Base-by-base conservation (phyloP, 1,140 invertebrate species). In the Drosophila rhopaloa region DNA sequence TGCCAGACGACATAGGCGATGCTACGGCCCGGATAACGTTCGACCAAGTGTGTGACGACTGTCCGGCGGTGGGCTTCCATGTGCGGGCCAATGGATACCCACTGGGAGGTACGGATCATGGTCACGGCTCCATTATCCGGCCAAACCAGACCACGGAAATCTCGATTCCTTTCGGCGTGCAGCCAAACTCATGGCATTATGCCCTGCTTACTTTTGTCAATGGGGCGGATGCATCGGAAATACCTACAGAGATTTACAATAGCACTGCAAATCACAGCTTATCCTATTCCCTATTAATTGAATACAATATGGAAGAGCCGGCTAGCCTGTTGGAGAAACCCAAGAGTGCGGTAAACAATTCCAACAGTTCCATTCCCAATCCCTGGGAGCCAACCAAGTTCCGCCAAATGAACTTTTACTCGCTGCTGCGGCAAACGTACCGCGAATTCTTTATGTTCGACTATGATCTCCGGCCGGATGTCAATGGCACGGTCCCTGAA, bases 371-470 rank as follows among this genome's bases (percentile, higher is more conserved):
- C 5, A 60, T 75, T 81, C 11, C 62, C 14, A 61, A 77, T 86
- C n/a, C 66, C 16, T 92, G 93, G 74, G 55, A 46, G 5, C 84
- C 91, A 1, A 58, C 50, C 2, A 65, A 50, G 0, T 90, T 83
- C 57, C 79, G 79, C 2, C 67, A 81, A 46, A 92, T 91, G 79
- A 93, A 91, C 60, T 93, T 86, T 86, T 93, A 79, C 56, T 90
- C 93, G n/a, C 90, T 96, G 47, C 93, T 95, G 67, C 93, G 95
- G n/a, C 95, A 95, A 70, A 94, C 95, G 1, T 94, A 94, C 75
- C 94, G 95, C 13, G 94, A 95, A 47, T 96, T 96, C 79, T 96
- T 96, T 79, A 93, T 94, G 10, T 96, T 95, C 75, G 95, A 96
- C 37, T 96, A 95, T 74, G 95, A 96, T 63, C 88, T 96, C 60